Evolutionary conservation across 2,888 invertebrate genomes (phyloP).

Genomic region (Arenicola marina): DNA sequence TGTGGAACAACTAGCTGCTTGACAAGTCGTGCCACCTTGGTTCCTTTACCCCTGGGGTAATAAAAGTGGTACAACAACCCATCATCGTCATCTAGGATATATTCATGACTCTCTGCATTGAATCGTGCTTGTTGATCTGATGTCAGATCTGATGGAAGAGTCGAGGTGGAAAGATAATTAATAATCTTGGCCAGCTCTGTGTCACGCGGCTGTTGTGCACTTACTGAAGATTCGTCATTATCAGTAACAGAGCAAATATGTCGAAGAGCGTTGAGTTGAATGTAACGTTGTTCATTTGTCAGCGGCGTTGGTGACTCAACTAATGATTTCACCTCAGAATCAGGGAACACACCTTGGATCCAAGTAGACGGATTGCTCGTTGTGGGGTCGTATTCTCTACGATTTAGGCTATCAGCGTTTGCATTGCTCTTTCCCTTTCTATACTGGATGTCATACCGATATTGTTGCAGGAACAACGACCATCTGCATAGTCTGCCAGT

Average conservation of each 20-base stretch:
- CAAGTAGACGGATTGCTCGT: background rate
- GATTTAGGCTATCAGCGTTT: slow-evolving; percentile 7
- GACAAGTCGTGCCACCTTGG: background rate
- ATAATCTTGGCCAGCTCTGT: background rate
- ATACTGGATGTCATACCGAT: slow-evolving; percentile 10
- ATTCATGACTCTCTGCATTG: background rate
- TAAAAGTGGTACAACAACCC: background rate
- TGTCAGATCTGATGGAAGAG: background rate
- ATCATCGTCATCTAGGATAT: slow-evolving; percentile 1
- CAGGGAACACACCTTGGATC: too few species aligned
- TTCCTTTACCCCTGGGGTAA: background rate
- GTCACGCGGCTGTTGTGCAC: too few species aligned
- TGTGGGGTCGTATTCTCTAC: background rate
- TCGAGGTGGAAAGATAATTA: background rate
- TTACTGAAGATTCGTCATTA: too few species aligned
- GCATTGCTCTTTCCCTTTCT: background rate
- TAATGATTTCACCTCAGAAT: too few species aligned
- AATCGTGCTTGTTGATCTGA: background rate
- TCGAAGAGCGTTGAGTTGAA: too few species aligned
- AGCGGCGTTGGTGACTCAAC: too few species aligned
- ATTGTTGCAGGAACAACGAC: slow-evolving; percentile 28
- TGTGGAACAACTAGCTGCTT: slow-evolving; percentile 17
- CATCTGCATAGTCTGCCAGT: slow-evolving; percentile 28
- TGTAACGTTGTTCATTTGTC: too few species aligned
- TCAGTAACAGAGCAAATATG: too few species aligned